Conservation (phyloP, 2,113 vertebrate genomes). For the Hypanus sabinus region DNA sequence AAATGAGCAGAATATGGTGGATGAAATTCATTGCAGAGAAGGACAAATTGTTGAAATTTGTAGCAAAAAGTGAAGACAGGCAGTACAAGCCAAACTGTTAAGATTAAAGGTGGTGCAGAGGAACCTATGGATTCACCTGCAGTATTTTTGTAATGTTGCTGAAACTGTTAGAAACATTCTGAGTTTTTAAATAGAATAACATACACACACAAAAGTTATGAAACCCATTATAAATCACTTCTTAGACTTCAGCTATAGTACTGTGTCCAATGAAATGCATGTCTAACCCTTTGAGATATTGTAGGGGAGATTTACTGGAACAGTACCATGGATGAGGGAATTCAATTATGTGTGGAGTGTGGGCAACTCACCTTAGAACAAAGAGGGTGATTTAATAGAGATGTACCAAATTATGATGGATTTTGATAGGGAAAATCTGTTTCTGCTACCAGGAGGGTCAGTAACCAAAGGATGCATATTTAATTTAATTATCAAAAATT, state of each 20-base stretch:
- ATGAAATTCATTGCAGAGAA: too few species aligned
- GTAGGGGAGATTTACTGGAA: not conserved
- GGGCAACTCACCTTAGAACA: not conserved
- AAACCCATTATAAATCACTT: not conserved
- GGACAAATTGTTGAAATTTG: too few species aligned
- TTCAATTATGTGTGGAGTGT: not conserved
- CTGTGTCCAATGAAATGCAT: not conserved
- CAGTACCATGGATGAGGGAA: not conserved
- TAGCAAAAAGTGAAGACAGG: too few species aligned
- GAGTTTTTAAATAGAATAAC: not conserved
- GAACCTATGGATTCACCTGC: not conserved
- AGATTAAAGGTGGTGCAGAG: too few species aligned
- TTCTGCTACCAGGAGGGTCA: not conserved
- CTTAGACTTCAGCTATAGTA: not conserved
- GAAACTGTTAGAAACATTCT: not conserved
- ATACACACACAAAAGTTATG: not conserved
- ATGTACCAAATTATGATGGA: not conserved
- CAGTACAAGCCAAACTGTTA: too few species aligned
- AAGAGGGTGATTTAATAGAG: not conserved
- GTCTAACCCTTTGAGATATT: not conserved
- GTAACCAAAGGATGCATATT: not conserved
- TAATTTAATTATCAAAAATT: not conserved
- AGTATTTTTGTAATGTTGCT: not conserved
- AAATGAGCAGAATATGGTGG: too few species aligned
- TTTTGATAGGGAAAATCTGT: not conserved